Evolutionary conservation across 2,113 vertebrate genomes (phyloP).

Genomic region (Romanogobio albipinnatus): DNA sequence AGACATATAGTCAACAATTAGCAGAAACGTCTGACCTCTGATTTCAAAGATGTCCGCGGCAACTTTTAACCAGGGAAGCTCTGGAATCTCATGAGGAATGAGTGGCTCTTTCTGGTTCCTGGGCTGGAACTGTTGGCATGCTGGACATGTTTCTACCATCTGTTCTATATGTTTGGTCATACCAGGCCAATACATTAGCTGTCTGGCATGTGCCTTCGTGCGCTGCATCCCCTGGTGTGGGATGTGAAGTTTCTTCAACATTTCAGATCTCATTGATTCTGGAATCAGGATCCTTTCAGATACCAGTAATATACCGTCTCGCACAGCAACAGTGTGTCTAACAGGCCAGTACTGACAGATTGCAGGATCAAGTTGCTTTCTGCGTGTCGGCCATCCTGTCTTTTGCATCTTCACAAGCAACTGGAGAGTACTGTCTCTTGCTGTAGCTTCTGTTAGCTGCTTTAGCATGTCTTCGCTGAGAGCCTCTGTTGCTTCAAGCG

Average conservation of each 20-base stretch:
- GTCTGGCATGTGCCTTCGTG: constrained; percentile 21
- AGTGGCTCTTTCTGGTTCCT: too few relatives aligned
- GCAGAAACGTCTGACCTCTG: too few relatives aligned
- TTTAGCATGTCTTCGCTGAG: constrained; percentile 6
- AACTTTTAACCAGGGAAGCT: too few relatives aligned
- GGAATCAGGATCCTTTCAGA: neutral
- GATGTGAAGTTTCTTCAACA: neutral
- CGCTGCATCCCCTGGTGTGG: neutral
- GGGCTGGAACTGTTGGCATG: too few relatives aligned
- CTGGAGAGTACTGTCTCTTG: neutral
- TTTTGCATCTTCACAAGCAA: neutral
- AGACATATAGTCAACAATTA: too few relatives aligned
- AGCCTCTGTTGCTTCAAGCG: neutral
- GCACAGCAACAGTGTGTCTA: neutral
- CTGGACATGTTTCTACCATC: too few relatives aligned
- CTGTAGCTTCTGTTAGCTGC: neutral
- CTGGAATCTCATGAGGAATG: too few relatives aligned
- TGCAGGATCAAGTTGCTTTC: neutral
- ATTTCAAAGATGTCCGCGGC: too few relatives aligned
- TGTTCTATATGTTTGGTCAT: constrained; percentile 25
- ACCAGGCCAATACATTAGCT: constrained; percentile 29
- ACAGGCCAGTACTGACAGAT: neutral
- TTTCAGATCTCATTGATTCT: neutral
- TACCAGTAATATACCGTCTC: neutral
- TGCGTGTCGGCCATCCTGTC: neutral